Conservation (phyloP, 2,113 vertebrate genomes). For the Anarrhichthys ocellatus region DNA sequence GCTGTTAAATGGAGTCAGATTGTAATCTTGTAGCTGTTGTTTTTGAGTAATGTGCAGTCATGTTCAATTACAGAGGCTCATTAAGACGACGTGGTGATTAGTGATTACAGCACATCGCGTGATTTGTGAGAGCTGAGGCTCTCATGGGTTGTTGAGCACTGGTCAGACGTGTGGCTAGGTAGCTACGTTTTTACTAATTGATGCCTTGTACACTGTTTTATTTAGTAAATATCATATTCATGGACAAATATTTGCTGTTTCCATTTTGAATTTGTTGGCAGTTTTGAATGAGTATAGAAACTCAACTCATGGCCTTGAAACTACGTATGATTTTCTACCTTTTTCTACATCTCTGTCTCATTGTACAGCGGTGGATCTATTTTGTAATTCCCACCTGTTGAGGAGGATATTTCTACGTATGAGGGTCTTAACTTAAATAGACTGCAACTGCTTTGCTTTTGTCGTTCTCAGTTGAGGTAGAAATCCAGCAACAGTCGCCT, state of each 20-base stretch:
- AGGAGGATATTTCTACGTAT: not conserved
- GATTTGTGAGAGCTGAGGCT: slow-evolving; percentile 28
- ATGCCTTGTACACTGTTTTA: not conserved
- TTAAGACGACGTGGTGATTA: slow-evolving; percentile 48
- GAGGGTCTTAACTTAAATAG: not conserved
- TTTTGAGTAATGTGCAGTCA: slow-evolving; percentile 49
- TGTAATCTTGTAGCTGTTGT: slow-evolving; percentile 40
- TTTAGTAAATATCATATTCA: not conserved
- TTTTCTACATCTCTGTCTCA: not conserved
- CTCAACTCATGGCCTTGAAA: not conserved
- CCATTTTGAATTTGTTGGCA: not conserved
- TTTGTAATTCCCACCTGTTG: not conserved
- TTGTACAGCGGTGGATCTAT: not conserved
- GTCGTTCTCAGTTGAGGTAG: slow-evolving; percentile 1
- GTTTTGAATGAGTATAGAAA: not conserved
- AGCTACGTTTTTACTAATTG: not conserved
- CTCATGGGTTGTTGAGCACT: not conserved
- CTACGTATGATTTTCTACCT: not conserved
- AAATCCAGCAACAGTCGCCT: slow-evolving; percentile 2
- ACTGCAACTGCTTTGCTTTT: not conserved
- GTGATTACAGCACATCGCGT: slow-evolving; percentile 16
- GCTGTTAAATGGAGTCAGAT: slow-evolving; percentile 37
- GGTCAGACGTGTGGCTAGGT: not conserved
- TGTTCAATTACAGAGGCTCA: slow-evolving; percentile 54
- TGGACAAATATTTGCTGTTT: not conserved